Conservation (phyloP, 2,888 invertebrate species). For the Agriopis leucophaearia region DNA sequence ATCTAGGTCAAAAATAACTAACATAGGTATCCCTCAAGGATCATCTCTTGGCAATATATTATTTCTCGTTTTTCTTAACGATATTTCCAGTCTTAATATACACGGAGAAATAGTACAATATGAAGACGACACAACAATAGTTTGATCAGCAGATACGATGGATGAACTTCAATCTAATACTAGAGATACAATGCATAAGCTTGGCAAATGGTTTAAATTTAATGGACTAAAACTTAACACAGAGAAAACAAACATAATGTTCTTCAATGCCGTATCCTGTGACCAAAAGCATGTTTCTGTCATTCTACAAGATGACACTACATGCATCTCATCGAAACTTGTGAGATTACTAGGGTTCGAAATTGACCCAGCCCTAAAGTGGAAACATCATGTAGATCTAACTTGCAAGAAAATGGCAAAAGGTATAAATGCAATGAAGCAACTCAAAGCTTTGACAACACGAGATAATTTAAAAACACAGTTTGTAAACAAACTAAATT, state of each 20-base stretch:
- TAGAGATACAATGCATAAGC: neutral
- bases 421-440: constrained; percentile 1
- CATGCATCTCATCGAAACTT: neutral
- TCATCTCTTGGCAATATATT: too few relatives aligned
- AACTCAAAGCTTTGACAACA: constrained; percentile 2
- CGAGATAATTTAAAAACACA: constrained; percentile 5
- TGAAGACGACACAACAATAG: neutral
- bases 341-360: neutral
- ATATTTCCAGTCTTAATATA: neutral
- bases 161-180: neutral
- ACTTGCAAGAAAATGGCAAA: neutral
- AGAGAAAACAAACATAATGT: neutral
- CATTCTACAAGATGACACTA: neutral
- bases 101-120: neutral
- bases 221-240: neutral
- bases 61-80: too few relatives aligned
- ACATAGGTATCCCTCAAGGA: too few relatives aligned
- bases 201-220: neutral
- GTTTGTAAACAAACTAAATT: too few relatives aligned
- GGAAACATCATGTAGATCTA: neutral
- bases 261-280: neutral
- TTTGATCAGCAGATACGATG: neutral
- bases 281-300: neutral
- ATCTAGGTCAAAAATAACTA: too few relatives aligned
- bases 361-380: neutral